Base-by-base conservation (phyloP, 2,797 vertebrate species). In the Acomys russatus region DNA sequence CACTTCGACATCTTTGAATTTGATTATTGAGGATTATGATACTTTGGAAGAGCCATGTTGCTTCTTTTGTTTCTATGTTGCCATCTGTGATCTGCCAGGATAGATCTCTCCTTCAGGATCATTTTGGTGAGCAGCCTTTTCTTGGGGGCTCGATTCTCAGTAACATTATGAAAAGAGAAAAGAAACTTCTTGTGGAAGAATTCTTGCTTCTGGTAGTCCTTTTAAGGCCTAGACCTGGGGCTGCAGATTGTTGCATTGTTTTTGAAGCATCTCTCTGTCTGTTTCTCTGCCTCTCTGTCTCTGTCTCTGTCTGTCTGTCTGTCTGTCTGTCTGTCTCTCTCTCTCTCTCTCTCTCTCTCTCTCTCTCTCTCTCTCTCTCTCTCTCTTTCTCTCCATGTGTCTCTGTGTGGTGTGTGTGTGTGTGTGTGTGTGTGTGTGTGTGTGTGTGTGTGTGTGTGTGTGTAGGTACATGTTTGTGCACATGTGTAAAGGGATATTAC, bases 301-400 rank as follows among this genome's bases (percentile, higher is more conserved):
- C 51, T 51, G 14, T 78, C 76, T 12, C 1, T 18, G 1, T 82
- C 22, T 33, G 0, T 38, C 14, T 30, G 1, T 5, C 59, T 38
- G 0, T 63, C 33, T 35, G 6, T 1, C 4, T n/a, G 0, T 22
- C 17, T 20, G 0, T 33, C 15, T 33, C 0, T 11, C 49, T 11
- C 7, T 23, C 18, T 35, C 1, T 35, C 1, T 18, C 7, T 35
- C 18, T 35, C 17, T 71, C 7, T 51, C 9, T 78, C 15, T 54
- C 9, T 54, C 9, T 44, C 44, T 44, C 44, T n/a, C n/a, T n/a
- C n/a, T n/a, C n/a, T n/a, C n/a, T n/a, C n/a, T n/a, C n/a, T 35
- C 22, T 80, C 2, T 38, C 15, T 80, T 9, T 23, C 9, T 35
- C 44, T 44, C 44, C 44, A 4, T 44, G 44, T 44, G 44, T 44